A percentile compares a stretch with the other conserved stretches of the same genome.
phyloP scores from a whole-genome alignment of 1,140 invertebrate genomes.

The Aphidius gifuensis region DNA sequence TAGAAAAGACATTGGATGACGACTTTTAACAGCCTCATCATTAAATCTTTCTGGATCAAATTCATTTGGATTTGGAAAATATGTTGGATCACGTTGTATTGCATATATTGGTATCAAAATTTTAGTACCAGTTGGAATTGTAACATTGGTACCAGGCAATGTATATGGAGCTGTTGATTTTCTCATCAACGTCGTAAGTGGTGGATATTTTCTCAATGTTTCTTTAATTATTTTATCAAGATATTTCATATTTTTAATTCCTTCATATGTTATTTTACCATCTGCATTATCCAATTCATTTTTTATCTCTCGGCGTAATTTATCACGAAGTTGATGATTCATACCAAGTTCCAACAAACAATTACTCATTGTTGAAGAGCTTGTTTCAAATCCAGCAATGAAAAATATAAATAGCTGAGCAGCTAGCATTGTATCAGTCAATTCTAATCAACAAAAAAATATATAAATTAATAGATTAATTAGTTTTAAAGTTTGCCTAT shows the following conservation, averaged over 20 bases:
- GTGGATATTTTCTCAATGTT: conserved; percentile 50
- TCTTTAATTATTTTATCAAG: conserved; percentile 46
- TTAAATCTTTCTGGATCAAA: conserved; percentile 51
- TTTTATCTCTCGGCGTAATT: conserved; percentile 15
- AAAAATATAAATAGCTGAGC: conserved; percentile 64
- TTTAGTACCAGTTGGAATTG: conserved; percentile 24
- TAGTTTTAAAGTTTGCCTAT: too few species aligned
- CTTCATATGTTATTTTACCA: conserved; percentile 49
- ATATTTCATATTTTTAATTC: conserved; percentile 48
- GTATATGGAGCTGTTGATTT: conserved; percentile 36
- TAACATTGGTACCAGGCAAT: conserved; percentile 34
- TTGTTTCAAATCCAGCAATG: conserved; percentile 71
- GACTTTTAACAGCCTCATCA: conserved; percentile 27
- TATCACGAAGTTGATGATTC: conserved; percentile 51
- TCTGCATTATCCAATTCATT: conserved; percentile 44
- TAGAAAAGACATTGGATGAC: conserved; percentile 47
- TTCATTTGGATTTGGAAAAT: conserved; percentile 42
- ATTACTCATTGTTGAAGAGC: conserved; percentile 61
- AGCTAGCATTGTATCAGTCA: conserved; percentile 34
- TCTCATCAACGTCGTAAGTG: conserved; percentile 40
- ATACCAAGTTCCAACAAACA: conserved; percentile 60
- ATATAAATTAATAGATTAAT: too few species aligned
- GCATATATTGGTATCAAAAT: conserved; percentile 39
- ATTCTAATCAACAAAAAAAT: too few species aligned
- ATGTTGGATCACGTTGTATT: conserved; percentile 42